Conservation (phyloP, 2,113 vertebrate species). For the Pollimyrus isidori region DNA sequence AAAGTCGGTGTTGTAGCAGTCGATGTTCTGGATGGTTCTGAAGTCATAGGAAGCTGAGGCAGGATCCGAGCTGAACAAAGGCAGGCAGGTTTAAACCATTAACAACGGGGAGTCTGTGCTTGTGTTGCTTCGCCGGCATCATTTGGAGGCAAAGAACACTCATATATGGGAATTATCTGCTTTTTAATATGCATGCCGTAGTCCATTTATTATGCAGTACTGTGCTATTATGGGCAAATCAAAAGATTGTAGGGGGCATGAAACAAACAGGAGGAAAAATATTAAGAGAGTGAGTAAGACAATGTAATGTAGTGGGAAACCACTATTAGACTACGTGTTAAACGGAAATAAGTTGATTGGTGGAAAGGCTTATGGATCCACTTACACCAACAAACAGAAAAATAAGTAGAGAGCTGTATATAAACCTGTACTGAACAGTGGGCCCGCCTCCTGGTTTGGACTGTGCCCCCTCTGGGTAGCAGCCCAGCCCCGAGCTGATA, state of each 20-base stretch:
- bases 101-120: not conserved
- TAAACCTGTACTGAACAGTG: slow-evolving; percentile 65
- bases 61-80: slow-evolving; percentile 48
- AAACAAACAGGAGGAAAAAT: not conserved
- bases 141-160: not conserved
- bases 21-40: slow-evolving; percentile 80
- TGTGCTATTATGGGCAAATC: not conserved
- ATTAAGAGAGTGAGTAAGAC: not conserved
- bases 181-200: not conserved
- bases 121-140: not conserved
- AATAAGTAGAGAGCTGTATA: not conserved
- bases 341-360: not conserved
- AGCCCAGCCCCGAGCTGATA: slow-evolving; percentile 77
- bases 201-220: not conserved
- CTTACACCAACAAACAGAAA: not conserved
- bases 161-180: not conserved
- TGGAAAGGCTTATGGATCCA: not conserved
- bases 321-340: not conserved
- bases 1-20: slow-evolving; percentile 81
- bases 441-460: slow-evolving; percentile 77
- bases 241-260: not conserved
- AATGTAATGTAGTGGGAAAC: not conserved
- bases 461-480: slow-evolving; percentile 71
- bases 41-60: slow-evolving; percentile 68
- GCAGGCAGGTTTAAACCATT: slow-evolving; percentile 2